These are phyloP conservation scores for Nomada ruficornis DNA, from an alignment of 2,888 invertebrate species.

Conservation along the genomic window DNA sequence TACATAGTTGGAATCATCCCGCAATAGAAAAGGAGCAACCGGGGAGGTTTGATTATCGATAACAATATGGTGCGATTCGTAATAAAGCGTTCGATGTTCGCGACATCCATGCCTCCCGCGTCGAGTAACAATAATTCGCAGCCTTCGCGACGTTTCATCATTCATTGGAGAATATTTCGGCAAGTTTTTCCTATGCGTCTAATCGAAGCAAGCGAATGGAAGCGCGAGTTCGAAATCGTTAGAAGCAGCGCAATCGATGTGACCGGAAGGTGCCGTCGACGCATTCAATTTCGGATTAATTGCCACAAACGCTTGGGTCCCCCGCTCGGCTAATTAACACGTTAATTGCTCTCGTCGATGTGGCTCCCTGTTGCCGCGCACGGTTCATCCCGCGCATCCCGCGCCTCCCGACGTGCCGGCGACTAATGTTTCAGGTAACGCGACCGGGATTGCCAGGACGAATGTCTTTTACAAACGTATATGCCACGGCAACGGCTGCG, in stretches of 20 bases:
- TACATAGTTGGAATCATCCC: neutral
- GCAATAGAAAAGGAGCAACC: neutral
- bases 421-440: conserved; percentile 48
- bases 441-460: conserved; percentile 44
- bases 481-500: conserved; percentile 29
- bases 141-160: neutral
- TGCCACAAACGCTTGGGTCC: conserved; percentile 64
- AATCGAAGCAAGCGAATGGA: neutral
- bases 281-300: conserved; percentile 77
- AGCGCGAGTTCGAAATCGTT: neutral
- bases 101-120: neutral
- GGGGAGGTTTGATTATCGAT: conserved; percentile 18
- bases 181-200: neutral
- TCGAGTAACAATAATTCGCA: neutral
- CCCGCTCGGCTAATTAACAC: conserved; percentile 72
- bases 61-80: neutral
- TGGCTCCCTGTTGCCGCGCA: neutral
- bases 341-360: conserved; percentile 74
- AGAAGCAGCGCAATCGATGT: conserved; percentile 42
- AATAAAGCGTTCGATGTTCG: neutral
- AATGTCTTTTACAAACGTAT: conserved; percentile 15
- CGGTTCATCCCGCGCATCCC: neutral
- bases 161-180: too few species aligned
- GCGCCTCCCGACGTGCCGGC: conserved; percentile 11
- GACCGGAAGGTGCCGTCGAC: conserved; percentile 66